A percentile compares a stretch with the other conserved stretches of the same genome.
Conservation (phyloP, 2,113 vertebrate species). For the Prietella phreatophila region DNA sequence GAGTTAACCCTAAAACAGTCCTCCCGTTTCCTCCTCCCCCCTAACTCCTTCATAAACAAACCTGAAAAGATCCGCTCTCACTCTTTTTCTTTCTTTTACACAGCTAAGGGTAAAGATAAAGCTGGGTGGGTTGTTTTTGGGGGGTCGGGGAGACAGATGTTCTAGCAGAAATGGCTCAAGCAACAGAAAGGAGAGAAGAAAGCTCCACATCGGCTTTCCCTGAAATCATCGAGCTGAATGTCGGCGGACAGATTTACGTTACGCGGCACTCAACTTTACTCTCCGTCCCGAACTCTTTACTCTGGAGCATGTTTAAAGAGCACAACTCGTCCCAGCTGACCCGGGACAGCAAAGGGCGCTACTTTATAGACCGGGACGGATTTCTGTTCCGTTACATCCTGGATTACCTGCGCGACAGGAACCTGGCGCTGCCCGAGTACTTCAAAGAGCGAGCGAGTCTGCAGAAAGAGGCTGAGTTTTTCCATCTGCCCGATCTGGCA, state of each 20-base stretch:
- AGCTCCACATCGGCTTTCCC: slow-evolving; percentile 69
- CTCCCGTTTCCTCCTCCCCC: slow-evolving; percentile 67
- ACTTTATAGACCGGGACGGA: slow-evolving; percentile 94
- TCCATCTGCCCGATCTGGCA: slow-evolving; percentile 85
- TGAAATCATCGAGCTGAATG: slow-evolving; percentile 93
- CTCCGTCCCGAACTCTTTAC: slow-evolving; percentile 83
- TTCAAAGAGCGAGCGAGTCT: slow-evolving; percentile 88
- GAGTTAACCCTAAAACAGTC: slow-evolving; percentile 63
- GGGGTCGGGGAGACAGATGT: background rate
- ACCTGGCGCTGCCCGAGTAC: slow-evolving; percentile 88
- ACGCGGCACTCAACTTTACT: slow-evolving; percentile 87
- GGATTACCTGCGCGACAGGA: slow-evolving; percentile 89
- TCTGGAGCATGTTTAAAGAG: slow-evolving; percentile 87
- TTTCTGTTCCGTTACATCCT: slow-evolving; percentile 93
- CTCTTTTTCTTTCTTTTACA: background rate
- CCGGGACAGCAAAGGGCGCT: slow-evolving; percentile 90
- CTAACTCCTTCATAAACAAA: slow-evolving; percentile 66
- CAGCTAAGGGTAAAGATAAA: background rate
- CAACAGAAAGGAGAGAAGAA: slow-evolving; percentile 25
- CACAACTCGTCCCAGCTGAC: slow-evolving; percentile 79
- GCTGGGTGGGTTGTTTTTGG: background rate
- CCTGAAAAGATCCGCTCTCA: slow-evolving; percentile 38
- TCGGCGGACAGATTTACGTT: slow-evolving; percentile 94
- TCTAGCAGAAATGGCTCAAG: slow-evolving; percentile 66
- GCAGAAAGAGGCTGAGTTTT: slow-evolving; percentile 91